phyloP scores from a whole-genome alignment of 1,140 invertebrate genomes.

The Tetramorium alpestre region DNA sequence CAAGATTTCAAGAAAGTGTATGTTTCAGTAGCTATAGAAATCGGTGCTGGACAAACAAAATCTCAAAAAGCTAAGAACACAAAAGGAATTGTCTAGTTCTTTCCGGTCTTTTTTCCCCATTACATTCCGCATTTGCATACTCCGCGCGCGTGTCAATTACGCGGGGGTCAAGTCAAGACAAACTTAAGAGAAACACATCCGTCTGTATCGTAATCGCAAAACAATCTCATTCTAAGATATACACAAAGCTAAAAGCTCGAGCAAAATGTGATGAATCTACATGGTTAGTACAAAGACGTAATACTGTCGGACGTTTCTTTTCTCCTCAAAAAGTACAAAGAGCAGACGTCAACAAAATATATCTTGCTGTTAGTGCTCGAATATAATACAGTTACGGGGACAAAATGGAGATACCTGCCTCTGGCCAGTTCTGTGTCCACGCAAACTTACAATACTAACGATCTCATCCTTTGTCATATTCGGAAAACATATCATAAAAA shows the following conservation, averaged over 20 bases:
- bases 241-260: conserved; percentile 53
- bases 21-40: neutral
- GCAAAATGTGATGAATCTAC: conserved; percentile 38
- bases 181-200: conserved; percentile 49
- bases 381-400: conserved; percentile 74
- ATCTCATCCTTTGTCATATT: conserved; percentile 68
- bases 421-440: conserved; percentile 87
- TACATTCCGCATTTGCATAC: neutral
- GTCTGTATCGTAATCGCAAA: conserved; percentile 22
- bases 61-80: neutral
- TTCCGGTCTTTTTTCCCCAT: neutral
- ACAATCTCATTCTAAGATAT: conserved; percentile 21
- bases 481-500: conserved; percentile 53
- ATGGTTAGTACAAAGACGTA: conserved; percentile 62
- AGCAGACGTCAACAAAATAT: conserved; percentile 57
- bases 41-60: conserved; percentile 18
- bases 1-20: neutral
- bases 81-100: neutral
- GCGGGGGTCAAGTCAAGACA: conserved; percentile 27
- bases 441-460: conserved; percentile 78
- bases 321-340: conserved; percentile 27
- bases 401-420: conserved; percentile 86
- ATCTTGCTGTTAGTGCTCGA: conserved; percentile 77
- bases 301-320: conserved; percentile 22
- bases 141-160: neutral